Percentiles rank a stretch among this genome's conserved stretches.
Evolutionary conservation across 2,113 vertebrate genomes (phyloP).

Genomic region (Python bivittatus): DNA sequence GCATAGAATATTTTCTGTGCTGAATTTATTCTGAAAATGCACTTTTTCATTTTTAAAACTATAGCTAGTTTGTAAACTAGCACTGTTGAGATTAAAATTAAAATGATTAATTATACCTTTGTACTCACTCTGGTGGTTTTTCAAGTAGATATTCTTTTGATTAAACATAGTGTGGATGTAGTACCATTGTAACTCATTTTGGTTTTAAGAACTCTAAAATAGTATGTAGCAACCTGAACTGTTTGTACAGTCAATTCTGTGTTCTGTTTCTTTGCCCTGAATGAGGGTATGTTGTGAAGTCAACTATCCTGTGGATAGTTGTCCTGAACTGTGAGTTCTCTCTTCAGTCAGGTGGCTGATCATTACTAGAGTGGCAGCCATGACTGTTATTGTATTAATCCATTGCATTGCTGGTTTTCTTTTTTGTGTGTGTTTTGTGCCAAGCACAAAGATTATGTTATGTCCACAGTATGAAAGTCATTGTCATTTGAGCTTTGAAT

Average conservation of each 20-base stretch:
- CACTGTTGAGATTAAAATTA: background rate
- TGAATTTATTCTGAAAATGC: background rate
- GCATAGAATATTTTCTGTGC: background rate
- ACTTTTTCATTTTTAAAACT: background rate
- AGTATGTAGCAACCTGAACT: background rate
- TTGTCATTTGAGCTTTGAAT: background rate
- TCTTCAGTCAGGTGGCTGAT: background rate
- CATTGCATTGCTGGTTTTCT: background rate
- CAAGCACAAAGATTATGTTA: background rate
- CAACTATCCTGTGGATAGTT: background rate
- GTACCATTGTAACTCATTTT: background rate
- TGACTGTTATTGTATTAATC: background rate
- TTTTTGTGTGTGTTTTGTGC: background rate
- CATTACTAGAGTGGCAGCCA: background rate
- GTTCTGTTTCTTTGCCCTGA: background rate
- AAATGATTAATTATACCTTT: background rate
- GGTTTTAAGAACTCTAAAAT: background rate
- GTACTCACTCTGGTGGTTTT: constrained; percentile 61
- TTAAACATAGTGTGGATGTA: constrained; percentile 5
- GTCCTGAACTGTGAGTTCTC: background rate
- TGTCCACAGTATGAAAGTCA: background rate
- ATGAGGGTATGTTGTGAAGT: background rate
- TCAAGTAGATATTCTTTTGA: background rate
- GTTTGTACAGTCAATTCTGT: background rate
- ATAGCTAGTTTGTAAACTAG: background rate